These are phyloP conservation scores for Larimichthys crocea DNA, from an alignment of 2,113 vertebrate species.

Conservation along the genomic window DNA sequence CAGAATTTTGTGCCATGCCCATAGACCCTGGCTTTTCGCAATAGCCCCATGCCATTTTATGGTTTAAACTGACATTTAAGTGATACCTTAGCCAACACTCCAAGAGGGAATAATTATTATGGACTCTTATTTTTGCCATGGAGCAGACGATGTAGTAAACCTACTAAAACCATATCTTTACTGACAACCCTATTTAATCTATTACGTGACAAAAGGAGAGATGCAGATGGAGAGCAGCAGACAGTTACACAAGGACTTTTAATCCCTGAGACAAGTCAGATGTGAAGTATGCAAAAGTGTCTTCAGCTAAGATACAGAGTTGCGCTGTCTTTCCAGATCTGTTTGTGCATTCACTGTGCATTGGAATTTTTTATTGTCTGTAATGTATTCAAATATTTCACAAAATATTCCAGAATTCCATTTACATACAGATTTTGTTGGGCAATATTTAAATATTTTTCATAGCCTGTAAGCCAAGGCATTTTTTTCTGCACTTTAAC, in stretches of 20 bases:
- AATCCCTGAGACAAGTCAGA: constrained; percentile 52
- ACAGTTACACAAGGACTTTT: constrained; percentile 35
- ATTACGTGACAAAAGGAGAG: constrained; percentile 34
- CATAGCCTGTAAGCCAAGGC: neutral
- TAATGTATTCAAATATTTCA: constrained; percentile 30
- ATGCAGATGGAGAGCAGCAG: constrained; percentile 34
- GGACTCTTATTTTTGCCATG: neutral
- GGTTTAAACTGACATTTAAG: neutral
- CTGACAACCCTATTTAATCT: constrained; percentile 27
- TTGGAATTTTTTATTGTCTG: constrained; percentile 26
- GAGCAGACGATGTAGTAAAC: constrained; percentile 14
- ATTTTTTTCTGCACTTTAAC: neutral
- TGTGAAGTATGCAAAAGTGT: constrained; percentile 33
- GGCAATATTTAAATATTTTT: constrained; percentile 9
- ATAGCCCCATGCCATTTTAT: neutral
- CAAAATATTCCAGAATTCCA: neutral
- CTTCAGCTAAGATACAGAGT: constrained; percentile 17
- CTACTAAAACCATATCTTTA: neutral
- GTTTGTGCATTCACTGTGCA: constrained; percentile 28
- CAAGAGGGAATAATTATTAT: constrained; percentile 7
- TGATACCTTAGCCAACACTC: neutral
- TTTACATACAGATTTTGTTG: constrained; percentile 34
- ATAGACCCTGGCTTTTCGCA: neutral
- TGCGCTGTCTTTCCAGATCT: constrained; percentile 31
- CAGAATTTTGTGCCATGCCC: too few species aligned